These are phyloP conservation scores for Esox masquinongy DNA, from an alignment of 2,797 vertebrate species.

Conservation along the genomic window DNA sequence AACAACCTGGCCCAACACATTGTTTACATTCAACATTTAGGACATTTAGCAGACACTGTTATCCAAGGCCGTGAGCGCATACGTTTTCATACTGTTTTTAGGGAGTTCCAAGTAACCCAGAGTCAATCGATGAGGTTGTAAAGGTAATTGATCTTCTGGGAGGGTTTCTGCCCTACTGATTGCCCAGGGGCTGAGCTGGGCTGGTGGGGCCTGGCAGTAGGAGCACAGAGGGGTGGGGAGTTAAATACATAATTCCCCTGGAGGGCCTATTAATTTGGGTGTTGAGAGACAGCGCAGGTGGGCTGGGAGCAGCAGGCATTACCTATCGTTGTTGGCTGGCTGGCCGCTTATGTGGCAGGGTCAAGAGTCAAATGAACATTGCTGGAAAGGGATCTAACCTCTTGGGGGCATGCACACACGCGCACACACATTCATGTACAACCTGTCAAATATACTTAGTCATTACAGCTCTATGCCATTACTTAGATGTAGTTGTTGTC, in stretches of 20 bases:
- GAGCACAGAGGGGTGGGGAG: slow-evolving; percentile 9
- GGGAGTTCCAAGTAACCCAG: slow-evolving; percentile 35
- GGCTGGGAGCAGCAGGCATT: slow-evolving; percentile 33
- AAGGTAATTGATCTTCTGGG: slow-evolving; percentile 39
- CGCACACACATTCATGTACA: slow-evolving; percentile 3
- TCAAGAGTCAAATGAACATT: slow-evolving; percentile 46
- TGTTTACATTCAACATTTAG: too few relatives aligned
- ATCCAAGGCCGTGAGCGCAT: too few relatives aligned
- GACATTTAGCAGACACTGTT: too few relatives aligned
- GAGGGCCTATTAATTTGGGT: slow-evolving; percentile 46
- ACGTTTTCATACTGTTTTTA: too few relatives aligned
- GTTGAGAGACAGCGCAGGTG: slow-evolving; percentile 67
- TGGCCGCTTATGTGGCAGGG: slow-evolving; percentile 10
- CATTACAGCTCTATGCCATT: neutral
- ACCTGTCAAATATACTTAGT: neutral
- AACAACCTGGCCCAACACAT: neutral
- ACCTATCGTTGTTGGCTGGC: slow-evolving; percentile 21
- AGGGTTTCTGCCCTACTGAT: slow-evolving; percentile 32
- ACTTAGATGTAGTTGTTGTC: too few relatives aligned
- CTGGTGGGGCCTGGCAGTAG: slow-evolving; percentile 3
- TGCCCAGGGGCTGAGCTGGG: slow-evolving; percentile 15
- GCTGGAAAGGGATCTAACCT: slow-evolving; percentile 34
- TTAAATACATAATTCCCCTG: slow-evolving; percentile 36
- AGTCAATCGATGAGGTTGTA: slow-evolving; percentile 28
- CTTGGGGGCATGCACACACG: slow-evolving; percentile 18